These are phyloP conservation scores for Vulpes vulpes DNA, from an alignment of 2,113 vertebrate species.

Conservation along the genomic window DNA sequence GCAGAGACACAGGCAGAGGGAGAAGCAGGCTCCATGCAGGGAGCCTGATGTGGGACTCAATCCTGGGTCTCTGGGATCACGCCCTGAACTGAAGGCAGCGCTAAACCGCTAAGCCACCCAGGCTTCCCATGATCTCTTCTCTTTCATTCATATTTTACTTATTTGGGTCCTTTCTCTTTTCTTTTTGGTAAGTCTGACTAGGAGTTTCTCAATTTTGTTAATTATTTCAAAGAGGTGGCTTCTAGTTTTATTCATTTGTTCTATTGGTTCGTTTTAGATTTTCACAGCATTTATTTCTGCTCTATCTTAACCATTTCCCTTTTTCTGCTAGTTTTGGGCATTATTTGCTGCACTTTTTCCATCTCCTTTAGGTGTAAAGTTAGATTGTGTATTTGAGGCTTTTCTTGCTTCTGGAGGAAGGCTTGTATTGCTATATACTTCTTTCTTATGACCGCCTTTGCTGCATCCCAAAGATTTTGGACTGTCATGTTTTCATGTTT, in stretches of 20 bases:
- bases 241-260: neutral
- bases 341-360: neutral
- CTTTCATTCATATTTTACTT: neutral
- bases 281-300: neutral
- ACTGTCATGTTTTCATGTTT: neutral
- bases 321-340: neutral
- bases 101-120: too few species aligned
- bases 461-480: neutral
- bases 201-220: neutral
- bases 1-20: too few species aligned
- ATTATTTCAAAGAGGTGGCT: neutral
- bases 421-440: neutral
- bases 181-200: neutral
- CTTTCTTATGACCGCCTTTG: neutral
- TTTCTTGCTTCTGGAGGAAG: neutral
- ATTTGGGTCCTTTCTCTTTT: neutral
- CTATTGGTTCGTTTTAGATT: neutral
- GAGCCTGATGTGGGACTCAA: too few species aligned
- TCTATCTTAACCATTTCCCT: neutral
- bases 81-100: too few species aligned
- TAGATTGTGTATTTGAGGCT: neutral
- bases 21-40: too few species aligned
- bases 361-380: neutral
- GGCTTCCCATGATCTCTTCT: neutral
- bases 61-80: too few species aligned